Percentiles rank a stretch among this genome's conserved stretches.
Evolutionary conservation across 2,797 vertebrate species (phyloP).

Genomic region (Pseudotriccus pelzelni): DNA sequence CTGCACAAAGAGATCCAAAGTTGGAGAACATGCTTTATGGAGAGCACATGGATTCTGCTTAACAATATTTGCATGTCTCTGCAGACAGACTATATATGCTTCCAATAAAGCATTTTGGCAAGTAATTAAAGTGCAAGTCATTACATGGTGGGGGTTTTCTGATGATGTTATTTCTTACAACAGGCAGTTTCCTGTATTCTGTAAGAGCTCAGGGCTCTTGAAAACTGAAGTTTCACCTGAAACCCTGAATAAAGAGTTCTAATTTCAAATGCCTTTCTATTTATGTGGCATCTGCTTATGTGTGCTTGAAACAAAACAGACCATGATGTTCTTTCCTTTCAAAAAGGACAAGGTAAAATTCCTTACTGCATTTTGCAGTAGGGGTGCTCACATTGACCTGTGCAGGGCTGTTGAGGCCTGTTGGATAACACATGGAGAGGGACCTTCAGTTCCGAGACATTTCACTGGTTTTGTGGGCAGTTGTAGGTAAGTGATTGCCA

Average conservation of each 20-base stretch:
- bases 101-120: background rate
- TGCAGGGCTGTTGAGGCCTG: background rate
- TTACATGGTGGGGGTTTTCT: background rate
- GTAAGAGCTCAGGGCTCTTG: background rate
- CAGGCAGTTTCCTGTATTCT: background rate
- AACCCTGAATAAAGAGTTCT: background rate
- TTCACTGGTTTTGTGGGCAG: background rate
- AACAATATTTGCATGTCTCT: background rate
- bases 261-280: background rate
- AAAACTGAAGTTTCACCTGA: background rate
- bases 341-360: background rate
- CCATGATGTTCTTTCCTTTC: background rate
- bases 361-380: background rate
- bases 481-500: accelerated
- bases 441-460: background rate
- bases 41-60: background rate
- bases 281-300: background rate
- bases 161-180: background rate
- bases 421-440: accelerated
- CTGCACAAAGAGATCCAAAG: background rate
- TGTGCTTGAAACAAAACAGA: background rate
- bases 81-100: background rate
- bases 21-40: constrained; percentile 11
- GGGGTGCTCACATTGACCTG: accelerated
- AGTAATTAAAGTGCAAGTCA: background rate